These are phyloP conservation scores for Ectemnius lituratus DNA, from an alignment of 2,888 invertebrate genomes.

Conservation along the genomic window DNA sequence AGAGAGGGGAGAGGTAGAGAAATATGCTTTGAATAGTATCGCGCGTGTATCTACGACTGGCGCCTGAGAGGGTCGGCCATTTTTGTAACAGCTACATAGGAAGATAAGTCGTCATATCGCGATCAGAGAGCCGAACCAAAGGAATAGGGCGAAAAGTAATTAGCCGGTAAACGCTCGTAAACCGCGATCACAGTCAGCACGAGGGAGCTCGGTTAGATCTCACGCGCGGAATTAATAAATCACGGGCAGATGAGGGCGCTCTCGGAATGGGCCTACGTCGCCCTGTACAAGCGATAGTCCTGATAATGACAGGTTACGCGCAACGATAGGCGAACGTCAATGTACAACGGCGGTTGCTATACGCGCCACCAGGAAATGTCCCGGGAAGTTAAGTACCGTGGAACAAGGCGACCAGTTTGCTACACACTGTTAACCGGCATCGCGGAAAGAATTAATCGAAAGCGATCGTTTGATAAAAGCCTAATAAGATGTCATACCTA, in stretches of 20 bases:
- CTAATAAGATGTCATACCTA: constrained; percentile 12
- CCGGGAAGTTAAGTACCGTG: constrained; percentile 54
- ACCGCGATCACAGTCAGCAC: neutral
- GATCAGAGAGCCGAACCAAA: no score
- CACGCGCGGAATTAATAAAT: constrained; percentile 54
- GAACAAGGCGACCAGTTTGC: constrained; percentile 51
- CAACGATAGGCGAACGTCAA: constrained; percentile 53
- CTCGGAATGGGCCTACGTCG: constrained; percentile 43
- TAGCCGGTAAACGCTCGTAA: neutral
- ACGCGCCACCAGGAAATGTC: constrained; percentile 53
- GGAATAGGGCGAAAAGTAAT: constrained; percentile 19
- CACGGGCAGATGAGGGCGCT: constrained; percentile 47
- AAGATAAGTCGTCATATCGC: no score
- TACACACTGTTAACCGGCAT: constrained; percentile 39
- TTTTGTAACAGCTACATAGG: neutral
- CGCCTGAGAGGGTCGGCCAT: constrained; percentile 8
- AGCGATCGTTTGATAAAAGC: constrained; percentile 18
- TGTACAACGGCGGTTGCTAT: constrained; percentile 20
- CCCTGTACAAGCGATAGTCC: constrained; percentile 51
- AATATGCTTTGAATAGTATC: constrained; percentile 1
- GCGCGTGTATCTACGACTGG: no score
- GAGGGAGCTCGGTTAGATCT: constrained; percentile 1
- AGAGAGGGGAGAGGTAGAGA: neutral
- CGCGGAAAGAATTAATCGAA: constrained; percentile 41
- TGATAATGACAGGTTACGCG: constrained; percentile 60